A percentile compares a stretch with the other conserved stretches of the same genome.
Evolutionary conservation across 2,888 invertebrate species (phyloP).

Genomic region (Caenorhabditis sp.): DNA sequence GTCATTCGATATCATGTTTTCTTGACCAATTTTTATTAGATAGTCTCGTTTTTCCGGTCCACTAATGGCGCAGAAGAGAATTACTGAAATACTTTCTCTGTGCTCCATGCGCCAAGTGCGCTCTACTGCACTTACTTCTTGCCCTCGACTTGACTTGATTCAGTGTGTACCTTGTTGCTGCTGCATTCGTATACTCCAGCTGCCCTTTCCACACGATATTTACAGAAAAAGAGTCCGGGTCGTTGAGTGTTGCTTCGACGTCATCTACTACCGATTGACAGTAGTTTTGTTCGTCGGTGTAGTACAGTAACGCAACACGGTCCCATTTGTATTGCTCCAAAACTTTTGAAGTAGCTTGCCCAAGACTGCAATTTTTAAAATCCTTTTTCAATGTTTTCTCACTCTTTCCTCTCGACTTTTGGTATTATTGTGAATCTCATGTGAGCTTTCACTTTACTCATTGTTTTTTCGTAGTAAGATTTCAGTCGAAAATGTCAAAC

Average conservation of each 20-base stretch:
- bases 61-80: constrained; percentile 39
- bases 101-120: no score
- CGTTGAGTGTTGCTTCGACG: constrained; percentile 21
- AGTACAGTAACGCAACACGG: constrained; percentile 44
- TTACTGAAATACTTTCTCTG: constrained; percentile 36
- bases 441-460: no score
- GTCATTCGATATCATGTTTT: constrained; percentile 37
- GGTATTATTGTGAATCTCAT: no score
- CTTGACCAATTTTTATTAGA: constrained; percentile 32
- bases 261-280: constrained; percentile 31
- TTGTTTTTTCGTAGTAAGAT: background rate
- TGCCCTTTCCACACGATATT: constrained; percentile 28
- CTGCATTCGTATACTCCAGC: constrained; percentile 6
- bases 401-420: no score
- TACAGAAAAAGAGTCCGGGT: constrained; percentile 24
- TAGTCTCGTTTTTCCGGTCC: constrained; percentile 53
- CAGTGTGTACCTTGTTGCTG: constrained; percentile 14
- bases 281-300: constrained; percentile 34
- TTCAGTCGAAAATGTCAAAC: background rate
- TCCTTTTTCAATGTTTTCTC: no score
- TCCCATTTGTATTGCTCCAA: constrained; percentile 51
- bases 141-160: constrained; percentile 24
- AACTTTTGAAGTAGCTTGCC: constrained; percentile 29
- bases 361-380: constrained; percentile 26
- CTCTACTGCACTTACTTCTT: constrained; percentile 28